These are phyloP conservation scores for Brassicogethes aeneus DNA, from an alignment of 2,888 invertebrate genomes.

Conservation along the genomic window DNA sequence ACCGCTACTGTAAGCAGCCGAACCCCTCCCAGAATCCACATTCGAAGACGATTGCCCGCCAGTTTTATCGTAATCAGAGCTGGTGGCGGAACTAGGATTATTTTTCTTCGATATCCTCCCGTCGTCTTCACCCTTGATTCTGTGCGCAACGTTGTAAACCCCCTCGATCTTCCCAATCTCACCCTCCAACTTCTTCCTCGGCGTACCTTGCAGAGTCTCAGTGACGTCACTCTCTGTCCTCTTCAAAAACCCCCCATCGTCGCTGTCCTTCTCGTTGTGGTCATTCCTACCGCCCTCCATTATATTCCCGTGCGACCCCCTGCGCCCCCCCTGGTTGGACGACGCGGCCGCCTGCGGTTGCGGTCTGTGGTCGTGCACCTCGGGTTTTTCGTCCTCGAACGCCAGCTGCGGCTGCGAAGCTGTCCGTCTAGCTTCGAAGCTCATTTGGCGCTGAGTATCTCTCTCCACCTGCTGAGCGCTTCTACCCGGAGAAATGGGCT, in stretches of 20 bases:
- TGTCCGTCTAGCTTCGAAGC: constrained; percentile 50
- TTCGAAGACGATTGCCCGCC: constrained; percentile 65
- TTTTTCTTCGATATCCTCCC: constrained; percentile 43
- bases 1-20: constrained; percentile 70
- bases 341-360: constrained; percentile 38
- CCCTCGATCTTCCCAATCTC: constrained; percentile 42
- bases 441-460: constrained; percentile 49
- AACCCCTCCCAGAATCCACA: constrained; percentile 72
- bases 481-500: constrained; percentile 40
- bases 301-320: constrained; percentile 54
- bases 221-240: constrained; percentile 33
- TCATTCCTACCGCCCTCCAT: constrained; percentile 38
- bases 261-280: constrained; percentile 30
- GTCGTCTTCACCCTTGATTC: constrained; percentile 37
- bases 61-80: constrained; percentile 68
- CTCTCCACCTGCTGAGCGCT: constrained; percentile 56
- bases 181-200: constrained; percentile 32
- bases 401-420: constrained; percentile 61
- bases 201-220: constrained; percentile 33
- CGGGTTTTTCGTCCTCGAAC: constrained; percentile 41
- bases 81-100: constrained; percentile 50
- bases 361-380: constrained; percentile 21
- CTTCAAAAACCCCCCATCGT: constrained; percentile 51
- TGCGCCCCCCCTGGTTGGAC: constrained; percentile 29
- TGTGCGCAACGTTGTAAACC: constrained; percentile 49